Evolutionary conservation across 2,888 invertebrate species (phyloP), one percentile per base, ranked within the genome.

Genomic region (Ctenicera cuprea): DNA sequence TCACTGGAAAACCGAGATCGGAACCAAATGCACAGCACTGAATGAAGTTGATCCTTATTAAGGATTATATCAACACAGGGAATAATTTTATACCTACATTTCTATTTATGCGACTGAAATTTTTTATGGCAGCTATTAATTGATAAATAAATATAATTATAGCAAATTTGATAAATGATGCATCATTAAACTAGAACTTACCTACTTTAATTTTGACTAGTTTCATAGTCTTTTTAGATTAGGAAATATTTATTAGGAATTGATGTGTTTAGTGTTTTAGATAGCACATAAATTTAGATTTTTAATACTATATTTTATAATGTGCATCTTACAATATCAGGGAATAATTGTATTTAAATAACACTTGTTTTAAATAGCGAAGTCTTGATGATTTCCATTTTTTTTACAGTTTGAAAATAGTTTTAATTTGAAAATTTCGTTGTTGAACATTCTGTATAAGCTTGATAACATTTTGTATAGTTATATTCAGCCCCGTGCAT

Each of bases 1-100:
- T 89, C 73, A 85, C 87, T 26, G 85, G 84, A 43, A 88, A 87
- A 78, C 80, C 82, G 59, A 82, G 82, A 78, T 79, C 76, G 38
- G 86, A 86, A 73, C 79, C 81, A 30, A 72, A 54, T 65, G 73
- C 62, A 14, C 68, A 74, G 54, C 73, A 73, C 48, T 72, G 22
- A 67, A 41, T 62, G 37, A 66, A 54, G 18, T 54, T 43, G 22
- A 16, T 38, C 54, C 26, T 26, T 37, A 16, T 22, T 43, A 54
- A 54, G 33, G n/a, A 66, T 62, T 43, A 22, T 41, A 62, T 41
- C 50, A 33, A 54, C 11, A 67, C 63, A 67, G 61, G 65, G 72
- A 73, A 63, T 64, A 52, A n/a, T 63, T 62, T 38, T 41, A 30
- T 37, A 16, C 59, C 18, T 71, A 67, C 33, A 70, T 70, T 69